Evolutionary conservation across 2,797 vertebrate genomes (phyloP).

Genomic region (Fringilla coelebs): DNA sequence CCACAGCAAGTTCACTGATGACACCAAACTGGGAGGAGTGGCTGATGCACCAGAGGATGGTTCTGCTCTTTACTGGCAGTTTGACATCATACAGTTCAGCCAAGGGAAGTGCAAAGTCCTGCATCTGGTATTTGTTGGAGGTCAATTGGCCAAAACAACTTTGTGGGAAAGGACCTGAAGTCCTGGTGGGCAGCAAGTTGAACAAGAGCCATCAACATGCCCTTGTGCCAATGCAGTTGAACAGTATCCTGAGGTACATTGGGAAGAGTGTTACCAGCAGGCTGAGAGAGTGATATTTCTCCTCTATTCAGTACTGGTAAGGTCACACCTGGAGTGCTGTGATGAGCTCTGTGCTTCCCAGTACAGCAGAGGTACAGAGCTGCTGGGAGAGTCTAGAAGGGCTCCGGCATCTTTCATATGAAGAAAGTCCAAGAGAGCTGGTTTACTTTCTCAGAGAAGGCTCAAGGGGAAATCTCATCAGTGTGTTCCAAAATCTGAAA

Average conservation of each 20-base stretch:
- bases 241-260: background rate
- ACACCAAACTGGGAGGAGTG: background rate
- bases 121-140: background rate
- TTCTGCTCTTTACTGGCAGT: background rate
- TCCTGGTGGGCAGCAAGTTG: background rate
- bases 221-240: background rate
- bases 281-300: background rate
- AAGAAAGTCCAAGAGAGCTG: background rate
- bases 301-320: background rate
- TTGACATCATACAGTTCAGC: background rate
- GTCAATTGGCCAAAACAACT: background rate
- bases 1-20: background rate
- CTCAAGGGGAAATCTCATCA: background rate
- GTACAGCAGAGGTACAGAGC: background rate
- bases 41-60: rapidly evolving
- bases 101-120: background rate
- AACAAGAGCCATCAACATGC: background rate
- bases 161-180: background rate
- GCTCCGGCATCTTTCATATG: background rate
- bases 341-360: background rate
- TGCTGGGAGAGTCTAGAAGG: background rate
- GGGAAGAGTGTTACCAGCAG: background rate
- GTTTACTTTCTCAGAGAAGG: background rate
- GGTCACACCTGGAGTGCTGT: background rate
- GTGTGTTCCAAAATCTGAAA: background rate